Percentiles rank a stretch among this genome's conserved stretches.
Conservation (phyloP, 2,113 vertebrate species). For the Falcunculus frontatus region DNA sequence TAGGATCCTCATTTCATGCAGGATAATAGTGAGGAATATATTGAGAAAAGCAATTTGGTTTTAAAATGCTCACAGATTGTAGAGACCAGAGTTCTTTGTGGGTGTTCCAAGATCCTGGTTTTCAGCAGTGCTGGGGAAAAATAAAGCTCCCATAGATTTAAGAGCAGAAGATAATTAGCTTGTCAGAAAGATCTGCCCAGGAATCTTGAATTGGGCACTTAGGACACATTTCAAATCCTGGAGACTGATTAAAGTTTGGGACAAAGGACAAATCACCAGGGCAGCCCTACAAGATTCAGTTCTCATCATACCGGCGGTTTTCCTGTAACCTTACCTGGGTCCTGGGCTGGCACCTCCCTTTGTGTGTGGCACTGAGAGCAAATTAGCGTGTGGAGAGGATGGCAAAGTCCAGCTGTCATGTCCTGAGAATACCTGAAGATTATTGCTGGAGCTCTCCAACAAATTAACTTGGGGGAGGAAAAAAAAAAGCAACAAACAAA, state of each 20-base stretch:
- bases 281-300: not conserved
- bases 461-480: constrained; percentile 57
- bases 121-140: not conserved
- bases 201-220: not conserved
- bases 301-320: not conserved
- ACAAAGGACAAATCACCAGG: not conserved
- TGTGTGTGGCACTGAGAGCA: constrained; percentile 71
- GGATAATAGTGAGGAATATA: not conserved
- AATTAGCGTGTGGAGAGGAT: constrained; percentile 72
- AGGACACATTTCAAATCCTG: not conserved
- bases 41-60: not conserved
- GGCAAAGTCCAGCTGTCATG: constrained; percentile 83
- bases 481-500: not conserved
- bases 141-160: not conserved
- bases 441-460: constrained; percentile 74
- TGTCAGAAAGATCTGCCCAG: not conserved
- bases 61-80: not conserved
- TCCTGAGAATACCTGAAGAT: constrained; percentile 81
- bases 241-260: not conserved
- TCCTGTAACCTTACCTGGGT: constrained; percentile 75
- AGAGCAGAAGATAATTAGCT: not conserved
- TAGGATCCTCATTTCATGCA: not conserved
- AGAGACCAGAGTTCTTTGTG: not conserved
- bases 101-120: not conserved
- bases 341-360: constrained; percentile 65